A percentile compares a stretch with the other conserved stretches of the same genome.
These are phyloP conservation scores for Phodopus roborovskii DNA, from an alignment of 2,113 vertebrate genomes.

Conservation along the genomic window DNA sequence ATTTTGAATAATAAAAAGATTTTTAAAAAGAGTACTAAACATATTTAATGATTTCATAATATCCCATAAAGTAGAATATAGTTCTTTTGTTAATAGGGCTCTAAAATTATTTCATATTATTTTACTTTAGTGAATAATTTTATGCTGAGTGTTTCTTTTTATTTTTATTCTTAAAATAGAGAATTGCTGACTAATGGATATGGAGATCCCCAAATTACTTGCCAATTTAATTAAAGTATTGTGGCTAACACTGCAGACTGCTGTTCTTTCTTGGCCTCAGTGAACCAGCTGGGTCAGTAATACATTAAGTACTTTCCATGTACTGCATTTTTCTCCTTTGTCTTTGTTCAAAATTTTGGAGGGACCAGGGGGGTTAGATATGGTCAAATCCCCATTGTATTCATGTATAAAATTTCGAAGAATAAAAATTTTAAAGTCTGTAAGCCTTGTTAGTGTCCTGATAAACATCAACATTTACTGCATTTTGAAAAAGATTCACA, in stretches of 20 bases:
- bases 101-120: conserved; percentile 36
- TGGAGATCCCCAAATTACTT: conserved; percentile 13
- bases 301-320: background rate
- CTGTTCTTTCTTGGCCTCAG: conserved; percentile 14
- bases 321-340: background rate
- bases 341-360: background rate
- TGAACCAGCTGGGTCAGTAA: background rate
- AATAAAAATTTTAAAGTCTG: background rate
- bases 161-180: background rate
- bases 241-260: background rate
- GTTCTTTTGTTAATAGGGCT: background rate
- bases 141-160: background rate
- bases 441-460: background rate
- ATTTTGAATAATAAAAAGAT: background rate
- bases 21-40: conserved; percentile 19
- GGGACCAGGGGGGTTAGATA: background rate
- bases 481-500: background rate
- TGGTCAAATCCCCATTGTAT: background rate
- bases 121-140: conserved; percentile 26
- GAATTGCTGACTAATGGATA: background rate
- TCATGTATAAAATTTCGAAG: background rate
- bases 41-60: conserved; percentile 5
- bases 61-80: background rate
- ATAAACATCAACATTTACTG: background rate
- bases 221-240: background rate